These are phyloP conservation scores for Hemitrygon akajei DNA, from an alignment of 2,797 vertebrate species.

Conservation along the genomic window DNA sequence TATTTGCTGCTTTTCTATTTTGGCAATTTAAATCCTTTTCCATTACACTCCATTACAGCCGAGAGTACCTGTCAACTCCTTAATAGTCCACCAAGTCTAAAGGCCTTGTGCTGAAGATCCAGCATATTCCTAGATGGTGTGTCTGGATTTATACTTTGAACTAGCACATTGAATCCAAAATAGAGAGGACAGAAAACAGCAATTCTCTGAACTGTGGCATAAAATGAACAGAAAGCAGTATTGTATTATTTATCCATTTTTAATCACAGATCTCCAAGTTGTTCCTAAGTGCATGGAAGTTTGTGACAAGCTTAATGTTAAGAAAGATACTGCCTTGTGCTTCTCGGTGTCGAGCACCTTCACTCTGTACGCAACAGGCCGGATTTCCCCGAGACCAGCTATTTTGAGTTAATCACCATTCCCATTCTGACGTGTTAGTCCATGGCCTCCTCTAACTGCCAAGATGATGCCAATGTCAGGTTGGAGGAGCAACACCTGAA, in stretches of 20 bases:
- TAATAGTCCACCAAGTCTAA: not conserved
- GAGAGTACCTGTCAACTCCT: conserved; percentile 2
- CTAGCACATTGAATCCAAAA: not conserved
- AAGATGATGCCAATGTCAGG: no score
- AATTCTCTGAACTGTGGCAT: not conserved
- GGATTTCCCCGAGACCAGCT: no score
- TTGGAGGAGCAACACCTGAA: no score
- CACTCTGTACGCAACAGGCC: no score
- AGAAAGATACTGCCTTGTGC: not conserved
- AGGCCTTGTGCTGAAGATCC: not conserved
- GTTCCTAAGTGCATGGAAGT: not conserved
- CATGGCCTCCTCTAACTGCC: no score
- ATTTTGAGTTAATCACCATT: no score
- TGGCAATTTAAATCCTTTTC: conserved; percentile 6
- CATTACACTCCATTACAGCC: not conserved
- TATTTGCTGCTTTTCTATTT: not conserved
- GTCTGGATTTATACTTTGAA: not conserved
- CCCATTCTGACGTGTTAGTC: no score
- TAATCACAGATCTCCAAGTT: not conserved
- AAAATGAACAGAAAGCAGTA: not conserved
- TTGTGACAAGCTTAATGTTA: not conserved
- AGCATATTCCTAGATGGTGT: not conserved
- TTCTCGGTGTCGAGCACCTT: not conserved
- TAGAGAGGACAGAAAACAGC: not conserved
- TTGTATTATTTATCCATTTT: not conserved